Conservation (phyloP, 2,113 vertebrate species). For the Silurus meridionalis region DNA sequence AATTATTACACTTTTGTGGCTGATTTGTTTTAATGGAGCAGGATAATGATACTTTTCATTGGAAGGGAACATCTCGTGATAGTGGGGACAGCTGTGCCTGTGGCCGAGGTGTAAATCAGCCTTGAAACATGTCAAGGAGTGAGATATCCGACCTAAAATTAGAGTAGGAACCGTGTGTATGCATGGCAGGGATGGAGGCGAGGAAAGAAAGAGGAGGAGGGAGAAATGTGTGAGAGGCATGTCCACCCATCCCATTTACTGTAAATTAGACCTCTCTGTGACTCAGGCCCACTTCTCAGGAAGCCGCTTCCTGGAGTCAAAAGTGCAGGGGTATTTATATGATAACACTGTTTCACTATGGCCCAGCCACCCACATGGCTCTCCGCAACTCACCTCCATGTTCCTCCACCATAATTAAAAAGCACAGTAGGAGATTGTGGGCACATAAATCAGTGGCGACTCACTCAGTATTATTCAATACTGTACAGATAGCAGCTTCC, state of each 20-base stretch:
- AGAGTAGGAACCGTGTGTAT: constrained; percentile 66
- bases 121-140: constrained; percentile 75
- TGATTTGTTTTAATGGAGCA: constrained; percentile 47
- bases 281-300: constrained; percentile 69
- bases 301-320: constrained; percentile 78
- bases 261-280: constrained; percentile 73
- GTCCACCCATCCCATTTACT: constrained; percentile 70
- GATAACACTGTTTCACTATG: constrained; percentile 71
- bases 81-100: constrained; percentile 71
- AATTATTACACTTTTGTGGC: constrained; percentile 25
- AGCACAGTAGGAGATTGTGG: constrained; percentile 62
- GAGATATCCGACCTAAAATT: constrained; percentile 75
- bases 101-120: constrained; percentile 76
- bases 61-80: constrained; percentile 69
- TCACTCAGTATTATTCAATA: constrained; percentile 44
- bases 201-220: constrained; percentile 53
- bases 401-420: constrained; percentile 69
- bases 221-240: constrained; percentile 66
- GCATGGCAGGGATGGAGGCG: constrained; percentile 45
- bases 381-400: constrained; percentile 60
- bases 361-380: constrained; percentile 58
- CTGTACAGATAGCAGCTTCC: constrained; percentile 39
- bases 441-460: constrained; percentile 69
- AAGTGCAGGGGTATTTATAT: constrained; percentile 79
- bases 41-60: constrained; percentile 65